Evolutionary conservation across 2,888 invertebrate genomes (phyloP), one percentile per base, ranked within the genome.

Genomic region (Drosophila demipolita): DNA sequence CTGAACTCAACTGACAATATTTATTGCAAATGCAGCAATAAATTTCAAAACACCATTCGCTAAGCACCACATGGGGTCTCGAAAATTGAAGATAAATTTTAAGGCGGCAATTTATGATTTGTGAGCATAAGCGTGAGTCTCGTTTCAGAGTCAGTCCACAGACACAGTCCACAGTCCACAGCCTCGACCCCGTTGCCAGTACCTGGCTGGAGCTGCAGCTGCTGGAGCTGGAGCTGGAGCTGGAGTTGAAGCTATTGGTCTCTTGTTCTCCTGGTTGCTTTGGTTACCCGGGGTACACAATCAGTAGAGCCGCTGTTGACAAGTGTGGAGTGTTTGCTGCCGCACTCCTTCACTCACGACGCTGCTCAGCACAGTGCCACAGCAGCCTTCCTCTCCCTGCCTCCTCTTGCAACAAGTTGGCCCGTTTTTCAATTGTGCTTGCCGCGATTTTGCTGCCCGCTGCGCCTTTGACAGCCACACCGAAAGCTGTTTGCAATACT

Each of bases 21-120:
- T 91, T 91, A 91, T 91, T 89, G 91, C 91, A 91, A 90, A 91
- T 91, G 89, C 91, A 90, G 91, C 87, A 91, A 91, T 91, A 91
- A 91, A 91, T 91, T 91, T 89, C 90, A 83, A 83, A 83, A 83
- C 83, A 83, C 83, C 89, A 83, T 83, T 88, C 88, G 88, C 88
- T 88, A 90, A 91, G 91, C 91, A 90, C 88, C 88, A 89, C 88
- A 88, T 90, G 88, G 88, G 88, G 88, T 88, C 88, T 91, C 82
- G 88, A 87, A 91, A 91, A 91, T 91, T 92, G 91, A 91, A 91
- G 91, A 91, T 91, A 92, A 92, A 93, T 92, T 92, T 92, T 92
- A 93, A 92, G 92, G 93, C 92, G 93, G 93, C 92, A 92, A 93
- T 92, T 93, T 92, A 92, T 92, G 92, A 92, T 92, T 92, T 92